Evolutionary conservation across 1,140 invertebrate genomes (phyloP).

Genomic region (Eueides isabella): DNA sequence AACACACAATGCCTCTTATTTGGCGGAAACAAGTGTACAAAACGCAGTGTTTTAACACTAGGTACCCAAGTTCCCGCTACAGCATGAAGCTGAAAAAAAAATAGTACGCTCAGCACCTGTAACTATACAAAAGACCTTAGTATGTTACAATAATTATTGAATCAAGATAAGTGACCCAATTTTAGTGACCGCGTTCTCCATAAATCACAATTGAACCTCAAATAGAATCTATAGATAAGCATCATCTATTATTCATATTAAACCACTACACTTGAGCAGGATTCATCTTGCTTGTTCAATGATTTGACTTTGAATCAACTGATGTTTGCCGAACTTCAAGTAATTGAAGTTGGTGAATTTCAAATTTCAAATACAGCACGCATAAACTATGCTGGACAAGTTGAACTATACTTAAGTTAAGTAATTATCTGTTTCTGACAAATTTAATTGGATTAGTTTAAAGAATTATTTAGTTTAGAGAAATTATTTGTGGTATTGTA

Average conservation of each 20-base stretch:
- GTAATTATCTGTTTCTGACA: neutral
- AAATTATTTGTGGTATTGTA: no score
- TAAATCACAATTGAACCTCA: neutral
- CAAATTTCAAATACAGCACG: neutral
- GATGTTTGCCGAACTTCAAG: conserved; percentile 9
- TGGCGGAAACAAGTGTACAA: no score
- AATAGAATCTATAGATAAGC: neutral
- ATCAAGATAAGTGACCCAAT: no score
- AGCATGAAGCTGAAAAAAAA: no score
- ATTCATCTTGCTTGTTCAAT: conserved; percentile 14
- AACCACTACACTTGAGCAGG: neutral
- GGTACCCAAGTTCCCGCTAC: no score
- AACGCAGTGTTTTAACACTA: no score
- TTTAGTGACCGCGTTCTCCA: neutral
- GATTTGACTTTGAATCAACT: conserved; percentile 24
- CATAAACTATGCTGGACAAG: conserved; percentile 2
- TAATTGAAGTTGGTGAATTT: conserved; percentile 9
- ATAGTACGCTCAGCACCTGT: no score
- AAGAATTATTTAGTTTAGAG: neutral
- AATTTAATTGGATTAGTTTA: neutral
- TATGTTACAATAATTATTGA: no score
- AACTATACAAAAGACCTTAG: no score
- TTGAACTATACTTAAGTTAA: neutral
- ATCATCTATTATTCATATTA: conserved; percentile 1
- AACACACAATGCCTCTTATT: no score